Conservation (phyloP, 2,113 vertebrate genomes). For the Amia ocellicauda region DNA sequence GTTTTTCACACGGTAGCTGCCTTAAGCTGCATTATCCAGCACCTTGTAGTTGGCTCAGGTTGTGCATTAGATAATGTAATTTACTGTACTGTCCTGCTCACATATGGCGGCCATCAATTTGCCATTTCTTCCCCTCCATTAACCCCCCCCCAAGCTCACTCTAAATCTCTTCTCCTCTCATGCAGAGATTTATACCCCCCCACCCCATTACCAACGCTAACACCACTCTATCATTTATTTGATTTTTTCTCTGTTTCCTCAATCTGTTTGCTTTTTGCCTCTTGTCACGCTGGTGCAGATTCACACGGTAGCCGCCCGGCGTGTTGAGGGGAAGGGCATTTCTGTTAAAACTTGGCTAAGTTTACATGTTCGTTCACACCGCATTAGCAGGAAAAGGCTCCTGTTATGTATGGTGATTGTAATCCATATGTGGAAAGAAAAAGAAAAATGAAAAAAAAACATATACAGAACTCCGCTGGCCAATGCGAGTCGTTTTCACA, state of each 20-base stretch:
- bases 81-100: slow-evolving; percentile 48
- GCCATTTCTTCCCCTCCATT: slow-evolving; percentile 26
- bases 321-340: slow-evolving; percentile 34
- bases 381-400: slow-evolving; percentile 51
- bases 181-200: slow-evolving; percentile 28
- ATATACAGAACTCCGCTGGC: no score
- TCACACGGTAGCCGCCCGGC: slow-evolving; percentile 31
- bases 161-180: not conserved
- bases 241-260: slow-evolving; percentile 32
- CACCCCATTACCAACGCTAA: not conserved
- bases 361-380: slow-evolving; percentile 73
- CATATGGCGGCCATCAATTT: slow-evolving; percentile 63
- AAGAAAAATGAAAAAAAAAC: not conserved
- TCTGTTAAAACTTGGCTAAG: slow-evolving; percentile 61
- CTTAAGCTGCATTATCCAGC: slow-evolving; percentile 52
- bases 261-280: slow-evolving; percentile 54
- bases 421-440: slow-evolving; percentile 35
- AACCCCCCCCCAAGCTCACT: slow-evolving; percentile 24
- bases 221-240: not conserved
- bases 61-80: slow-evolving; percentile 55
- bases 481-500: no score
- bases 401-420: slow-evolving; percentile 42
- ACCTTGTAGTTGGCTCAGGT: slow-evolving; percentile 48
- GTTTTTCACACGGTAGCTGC: slow-evolving; percentile 62
- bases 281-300: slow-evolving; percentile 38